Evolutionary conservation across 2,113 vertebrate species (phyloP), one percentile per base, ranked within the genome.

Genomic region (Cnemophilus loriae): DNA sequence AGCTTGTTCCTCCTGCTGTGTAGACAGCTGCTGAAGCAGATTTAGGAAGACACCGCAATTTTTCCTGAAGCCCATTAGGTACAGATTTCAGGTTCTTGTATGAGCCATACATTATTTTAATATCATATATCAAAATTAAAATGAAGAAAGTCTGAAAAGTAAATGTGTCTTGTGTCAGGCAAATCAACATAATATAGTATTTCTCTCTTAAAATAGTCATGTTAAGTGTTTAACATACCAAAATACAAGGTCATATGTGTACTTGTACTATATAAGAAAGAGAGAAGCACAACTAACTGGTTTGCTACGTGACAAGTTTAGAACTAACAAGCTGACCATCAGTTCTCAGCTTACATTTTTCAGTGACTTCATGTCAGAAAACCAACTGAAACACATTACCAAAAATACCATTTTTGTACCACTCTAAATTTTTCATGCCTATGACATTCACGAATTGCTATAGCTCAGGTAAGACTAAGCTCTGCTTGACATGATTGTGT

Each of bases 1-100:
- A 91, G 39, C 61, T 90, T 96, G 77, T 87, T 94, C n/a, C 28
- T 94, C 93, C 96, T 89, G 74, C 95, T 95, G 96, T 93, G 93
- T 50, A 90, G 88, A 94, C 96, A 97, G 95, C 95, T 97, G 95
- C 85, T 95, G 87, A 84, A 96, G 65, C 85, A 97, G 63, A 95
- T 95, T 95, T 82, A 46, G 52, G 73, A 90, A 93, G 83, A 65
- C 35, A 82, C 41, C 33, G 50, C 7, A 3, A 47, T 93, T 90
- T 92, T 94, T 96, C 47, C 60, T 85, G 47, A 83, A 83, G 60
- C 37, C 67, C 55, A 52, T 91, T 93, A 92, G 55, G 44, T 80
- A 77, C 21, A 63, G 10, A 80, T 73, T 88, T 87, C 32, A 64
- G 24, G 59, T 52, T 64, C 26, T 61, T 61, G 2, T 73, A 53